Conservation (phyloP, 1,140 invertebrate species). For the Drosophila lowei region DNA sequence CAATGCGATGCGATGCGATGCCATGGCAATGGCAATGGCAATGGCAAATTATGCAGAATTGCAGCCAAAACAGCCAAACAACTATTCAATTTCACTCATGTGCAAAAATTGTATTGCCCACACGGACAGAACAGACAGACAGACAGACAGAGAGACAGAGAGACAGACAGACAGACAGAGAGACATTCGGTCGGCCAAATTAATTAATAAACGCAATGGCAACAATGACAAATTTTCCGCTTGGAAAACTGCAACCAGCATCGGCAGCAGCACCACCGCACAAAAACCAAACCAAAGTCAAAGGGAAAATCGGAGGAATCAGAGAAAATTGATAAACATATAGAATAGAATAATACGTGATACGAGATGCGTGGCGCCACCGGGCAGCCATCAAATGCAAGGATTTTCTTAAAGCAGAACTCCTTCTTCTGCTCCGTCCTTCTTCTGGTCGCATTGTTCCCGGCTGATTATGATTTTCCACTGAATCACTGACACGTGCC, state of each 20-base stretch:
- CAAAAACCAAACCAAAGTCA: slow-evolving; percentile 41
- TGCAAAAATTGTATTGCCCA: slow-evolving; percentile 78
- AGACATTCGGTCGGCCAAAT: slow-evolving; percentile 62
- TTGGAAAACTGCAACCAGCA: slow-evolving; percentile 64
- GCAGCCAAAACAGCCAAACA: slow-evolving; percentile 60
- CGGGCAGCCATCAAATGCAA: slow-evolving; percentile 14
- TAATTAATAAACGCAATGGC: slow-evolving; percentile 77
- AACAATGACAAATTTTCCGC: slow-evolving; percentile 80
- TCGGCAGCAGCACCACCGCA: slow-evolving; percentile 33
- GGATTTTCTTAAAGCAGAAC: neutral
- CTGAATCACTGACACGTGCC: neutral
- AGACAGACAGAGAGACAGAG: slow-evolving; percentile 18
- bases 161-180: slow-evolving; percentile 19
- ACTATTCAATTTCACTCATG: slow-evolving; percentile 79
- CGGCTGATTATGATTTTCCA: slow-evolving; percentile 34
- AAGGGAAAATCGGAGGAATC: no score
- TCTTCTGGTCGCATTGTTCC: neutral
- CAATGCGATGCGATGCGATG: slow-evolving; percentile 8
- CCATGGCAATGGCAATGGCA: slow-evolving; percentile 40
- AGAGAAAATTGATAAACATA: slow-evolving; percentile 41
- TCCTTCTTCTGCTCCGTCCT: neutral
- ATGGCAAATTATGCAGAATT: slow-evolving; percentile 73
- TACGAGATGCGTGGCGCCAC: slow-evolving; percentile 32
- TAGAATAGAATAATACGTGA: no score
- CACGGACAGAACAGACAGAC: slow-evolving; percentile 24